These are phyloP conservation scores for Oreochromis grahami DNA, from an alignment of 2,797 vertebrate genomes.

Conservation along the genomic window DNA sequence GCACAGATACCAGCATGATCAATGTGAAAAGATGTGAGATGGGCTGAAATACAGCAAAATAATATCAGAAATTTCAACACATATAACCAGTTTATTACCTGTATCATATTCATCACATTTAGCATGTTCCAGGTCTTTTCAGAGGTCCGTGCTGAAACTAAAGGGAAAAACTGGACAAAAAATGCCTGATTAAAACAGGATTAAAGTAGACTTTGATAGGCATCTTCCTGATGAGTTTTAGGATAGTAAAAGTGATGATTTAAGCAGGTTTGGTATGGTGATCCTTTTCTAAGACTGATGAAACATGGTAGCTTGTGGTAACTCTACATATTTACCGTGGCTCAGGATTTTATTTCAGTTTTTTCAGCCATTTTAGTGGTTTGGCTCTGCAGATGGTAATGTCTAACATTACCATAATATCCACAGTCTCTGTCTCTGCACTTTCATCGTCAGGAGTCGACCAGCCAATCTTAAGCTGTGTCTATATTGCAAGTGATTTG, in stretches of 20 bases:
- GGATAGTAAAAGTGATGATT: not conserved
- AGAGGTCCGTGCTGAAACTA: not conserved
- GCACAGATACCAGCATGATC: constrained; percentile 17
- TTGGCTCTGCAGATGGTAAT: not conserved
- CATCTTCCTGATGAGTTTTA: not conserved
- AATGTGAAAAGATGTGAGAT: not conserved
- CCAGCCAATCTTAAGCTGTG: not conserved
- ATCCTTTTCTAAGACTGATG: not conserved
- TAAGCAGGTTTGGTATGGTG: not conserved
- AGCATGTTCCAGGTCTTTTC: not conserved
- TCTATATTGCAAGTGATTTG: not conserved
- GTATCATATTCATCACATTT: not conserved
- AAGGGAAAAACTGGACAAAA: not conserved
- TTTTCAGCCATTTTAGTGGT: not conserved
- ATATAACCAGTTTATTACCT: not conserved
- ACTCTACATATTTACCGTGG: not conserved
- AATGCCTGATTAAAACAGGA: not conserved
- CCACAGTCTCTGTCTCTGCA: fast-evolving
- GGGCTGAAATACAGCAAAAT: not conserved
- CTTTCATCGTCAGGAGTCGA: not conserved
- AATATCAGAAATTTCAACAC: not conserved
- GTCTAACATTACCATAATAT: not conserved
- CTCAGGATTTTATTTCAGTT: not conserved
- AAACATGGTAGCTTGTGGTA: not conserved
- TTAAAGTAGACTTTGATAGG: constrained; percentile 2